These are phyloP conservation scores for Cotesia typhae DNA, from an alignment of 1,140 invertebrate genomes.

Conservation along the genomic window DNA sequence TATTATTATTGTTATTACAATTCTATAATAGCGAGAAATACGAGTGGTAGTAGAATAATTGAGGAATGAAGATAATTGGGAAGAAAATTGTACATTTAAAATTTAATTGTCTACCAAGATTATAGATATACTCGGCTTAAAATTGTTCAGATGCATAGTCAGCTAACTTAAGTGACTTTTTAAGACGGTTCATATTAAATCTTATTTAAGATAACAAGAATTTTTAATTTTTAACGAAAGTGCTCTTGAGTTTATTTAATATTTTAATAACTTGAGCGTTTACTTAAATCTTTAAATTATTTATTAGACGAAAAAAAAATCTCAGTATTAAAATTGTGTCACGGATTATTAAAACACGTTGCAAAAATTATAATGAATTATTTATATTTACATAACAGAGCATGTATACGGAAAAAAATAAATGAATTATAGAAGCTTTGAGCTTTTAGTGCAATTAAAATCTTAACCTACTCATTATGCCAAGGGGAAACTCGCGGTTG, in stretches of 20 bases:
- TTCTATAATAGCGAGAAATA: neutral
- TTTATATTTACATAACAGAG: slow-evolving; percentile 1
- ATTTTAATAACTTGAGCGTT: too few species aligned
- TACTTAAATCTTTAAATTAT: too few species aligned
- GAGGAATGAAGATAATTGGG: slow-evolving; percentile 30
- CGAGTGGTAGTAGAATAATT: slow-evolving; percentile 19
- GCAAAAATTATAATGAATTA: neutral
- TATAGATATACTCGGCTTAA: neutral
- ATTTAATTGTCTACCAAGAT: slow-evolving; percentile 34
- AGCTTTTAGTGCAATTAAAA: slow-evolving; percentile 39
- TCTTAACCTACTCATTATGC: slow-evolving; percentile 51
- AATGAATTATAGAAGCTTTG: slow-evolving; percentile 3
- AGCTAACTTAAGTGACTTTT: slow-evolving; percentile 1
- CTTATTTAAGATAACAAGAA: neutral
- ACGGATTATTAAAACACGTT: neutral
- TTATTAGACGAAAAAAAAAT: too few species aligned
- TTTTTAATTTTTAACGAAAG: too few species aligned
- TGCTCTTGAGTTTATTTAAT: too few species aligned
- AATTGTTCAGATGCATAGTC: neutral
- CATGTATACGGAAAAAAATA: slow-evolving; percentile 16
- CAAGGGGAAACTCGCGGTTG: slow-evolving; percentile 1
- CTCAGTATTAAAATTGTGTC: too few species aligned
- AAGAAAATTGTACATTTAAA: slow-evolving; percentile 38
- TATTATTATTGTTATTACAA: neutral
- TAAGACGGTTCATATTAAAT: neutral